Percentiles rank a stretch among this genome's conserved stretches.
These are phyloP conservation scores for Ischnus inquisitorius DNA, from an alignment of 2,888 invertebrate genomes.

Conservation along the genomic window DNA sequence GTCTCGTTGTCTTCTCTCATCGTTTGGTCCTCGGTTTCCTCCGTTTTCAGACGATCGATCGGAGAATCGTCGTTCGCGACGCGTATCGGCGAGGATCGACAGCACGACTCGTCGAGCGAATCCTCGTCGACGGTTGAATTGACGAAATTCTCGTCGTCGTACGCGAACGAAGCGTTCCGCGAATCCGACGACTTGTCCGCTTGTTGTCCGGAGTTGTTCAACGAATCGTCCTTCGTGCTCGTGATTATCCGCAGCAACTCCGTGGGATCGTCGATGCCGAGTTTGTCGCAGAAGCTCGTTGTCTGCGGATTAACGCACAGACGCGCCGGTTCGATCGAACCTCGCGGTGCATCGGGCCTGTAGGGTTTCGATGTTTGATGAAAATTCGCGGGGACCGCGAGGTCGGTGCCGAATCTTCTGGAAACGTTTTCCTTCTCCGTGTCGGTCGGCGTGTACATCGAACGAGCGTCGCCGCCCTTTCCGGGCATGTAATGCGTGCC, in stretches of 20 bases:
- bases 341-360: constrained; percentile 83
- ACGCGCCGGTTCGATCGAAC: constrained; percentile 82
- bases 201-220: constrained; percentile 21
- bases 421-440: constrained; percentile 90
- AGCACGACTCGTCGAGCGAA: constrained; percentile 62
- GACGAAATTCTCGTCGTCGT: constrained; percentile 53
- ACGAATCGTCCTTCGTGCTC: constrained; percentile 53
- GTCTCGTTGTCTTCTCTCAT: constrained; percentile 35
- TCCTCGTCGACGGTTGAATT: constrained; percentile 69
- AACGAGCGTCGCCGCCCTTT: constrained; percentile 90
- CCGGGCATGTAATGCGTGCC: constrained; percentile 93
- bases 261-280: constrained; percentile 94
- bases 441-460: constrained; percentile 90
- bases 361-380: constrained; percentile 90
- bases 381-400: constrained; percentile 93
- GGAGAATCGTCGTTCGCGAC: constrained; percentile 62
- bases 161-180: constrained; percentile 42
- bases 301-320: constrained; percentile 89
- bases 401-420: constrained; percentile 88
- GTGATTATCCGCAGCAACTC: constrained; percentile 86
- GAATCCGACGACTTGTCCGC: constrained; percentile 44
- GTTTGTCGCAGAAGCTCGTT: constrained; percentile 88
- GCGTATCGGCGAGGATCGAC: constrained; percentile 53
- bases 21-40: constrained; percentile 27
- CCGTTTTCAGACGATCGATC: constrained; percentile 49